Evolutionary conservation across 1,140 invertebrate species (phyloP).

Genomic region (Drosophila kepulauana): DNA sequence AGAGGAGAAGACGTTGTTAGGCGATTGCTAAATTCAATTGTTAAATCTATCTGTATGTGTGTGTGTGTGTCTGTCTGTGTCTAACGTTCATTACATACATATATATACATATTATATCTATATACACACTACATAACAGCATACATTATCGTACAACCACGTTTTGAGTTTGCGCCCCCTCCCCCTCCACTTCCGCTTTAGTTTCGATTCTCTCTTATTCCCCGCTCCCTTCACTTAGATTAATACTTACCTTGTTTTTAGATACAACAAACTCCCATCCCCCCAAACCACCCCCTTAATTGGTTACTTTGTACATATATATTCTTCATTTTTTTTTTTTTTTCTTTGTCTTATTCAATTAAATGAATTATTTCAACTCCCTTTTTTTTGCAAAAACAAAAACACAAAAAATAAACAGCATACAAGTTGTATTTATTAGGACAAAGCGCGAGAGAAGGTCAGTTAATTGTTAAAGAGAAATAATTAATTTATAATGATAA

Average conservation of each 20-base stretch:
- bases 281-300: slow-evolving; percentile 7
- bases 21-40: slow-evolving; percentile 36
- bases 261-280: background rate
- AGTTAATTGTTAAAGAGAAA: slow-evolving; percentile 69
- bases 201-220: background rate
- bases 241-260: slow-evolving; percentile 37
- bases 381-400: slow-evolving; percentile 46
- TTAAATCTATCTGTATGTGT: slow-evolving; percentile 17
- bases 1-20: background rate
- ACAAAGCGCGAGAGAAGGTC: slow-evolving; percentile 34
- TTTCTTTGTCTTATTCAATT: slow-evolving; percentile 13
- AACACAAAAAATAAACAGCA: slow-evolving; percentile 23
- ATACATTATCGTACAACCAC: slow-evolving; percentile 7
- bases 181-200: background rate
- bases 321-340: slow-evolving; percentile 36
- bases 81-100: slow-evolving; percentile 25
- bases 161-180: slow-evolving; percentile 6
- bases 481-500: slow-evolving; percentile 62
- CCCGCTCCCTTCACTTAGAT: background rate
- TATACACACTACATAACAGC: slow-evolving; percentile 6
- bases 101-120: background rate
- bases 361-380: slow-evolving; percentile 21
- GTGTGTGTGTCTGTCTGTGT: background rate
- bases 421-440: slow-evolving; percentile 11
- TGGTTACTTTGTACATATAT: slow-evolving; percentile 61